These are phyloP conservation scores for Spilogale gracilis DNA, from an alignment of 2,113 vertebrate genomes.

Conservation along the genomic window DNA sequence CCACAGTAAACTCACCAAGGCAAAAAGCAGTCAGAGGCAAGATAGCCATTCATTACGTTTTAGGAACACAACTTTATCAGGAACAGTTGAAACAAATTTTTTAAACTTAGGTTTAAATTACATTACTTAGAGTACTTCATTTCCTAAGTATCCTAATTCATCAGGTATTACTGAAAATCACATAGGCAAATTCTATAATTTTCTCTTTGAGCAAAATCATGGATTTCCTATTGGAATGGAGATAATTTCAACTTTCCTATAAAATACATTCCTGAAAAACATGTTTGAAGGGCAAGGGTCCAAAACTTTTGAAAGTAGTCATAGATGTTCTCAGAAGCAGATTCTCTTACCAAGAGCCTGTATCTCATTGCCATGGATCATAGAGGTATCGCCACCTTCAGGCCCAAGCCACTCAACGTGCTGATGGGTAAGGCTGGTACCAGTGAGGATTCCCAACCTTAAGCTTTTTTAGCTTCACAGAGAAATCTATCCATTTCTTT, in stretches of 20 bases:
- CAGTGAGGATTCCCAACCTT: fast-evolving
- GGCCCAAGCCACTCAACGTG: neutral
- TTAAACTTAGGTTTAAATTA: neutral
- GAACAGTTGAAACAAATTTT: neutral
- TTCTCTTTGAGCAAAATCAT: neutral
- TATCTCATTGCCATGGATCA: neutral
- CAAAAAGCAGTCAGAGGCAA: neutral
- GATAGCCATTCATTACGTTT: neutral
- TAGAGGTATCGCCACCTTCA: neutral
- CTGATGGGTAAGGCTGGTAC: neutral
- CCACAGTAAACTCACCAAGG: neutral
- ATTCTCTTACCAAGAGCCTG: neutral
- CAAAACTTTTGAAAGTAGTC: neutral
- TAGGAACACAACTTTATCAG: neutral
- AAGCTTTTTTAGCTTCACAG: neutral
- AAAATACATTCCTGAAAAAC: constrained; percentile 16
- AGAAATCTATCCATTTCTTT: constrained; percentile 62
- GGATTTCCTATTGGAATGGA: neutral
- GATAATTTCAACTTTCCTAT: neutral
- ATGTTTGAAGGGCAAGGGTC: neutral
- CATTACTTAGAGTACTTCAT: neutral
- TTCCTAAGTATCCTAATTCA: neutral
- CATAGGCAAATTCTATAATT: neutral
- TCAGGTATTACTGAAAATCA: neutral
- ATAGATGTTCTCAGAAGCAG: neutral